Conservation (phyloP, 2,113 vertebrate genomes). For the Charina bottae region DNA sequence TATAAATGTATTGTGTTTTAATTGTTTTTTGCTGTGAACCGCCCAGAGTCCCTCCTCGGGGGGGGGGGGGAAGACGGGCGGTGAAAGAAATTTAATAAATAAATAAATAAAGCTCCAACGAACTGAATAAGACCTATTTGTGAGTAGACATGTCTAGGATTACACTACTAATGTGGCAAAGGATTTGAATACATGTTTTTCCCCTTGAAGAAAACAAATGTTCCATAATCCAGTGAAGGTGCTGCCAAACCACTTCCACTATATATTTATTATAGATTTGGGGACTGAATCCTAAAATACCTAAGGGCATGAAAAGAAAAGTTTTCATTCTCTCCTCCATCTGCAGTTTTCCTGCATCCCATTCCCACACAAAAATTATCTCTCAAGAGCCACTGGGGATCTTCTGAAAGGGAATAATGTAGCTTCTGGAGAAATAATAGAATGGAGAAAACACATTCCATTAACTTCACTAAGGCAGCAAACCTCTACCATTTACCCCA, state of each 20-base stretch:
- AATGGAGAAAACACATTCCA: too few relatives aligned
- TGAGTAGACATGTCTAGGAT: neutral
- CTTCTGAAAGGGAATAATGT: too few relatives aligned
- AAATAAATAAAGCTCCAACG: too few relatives aligned
- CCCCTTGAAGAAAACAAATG: neutral
- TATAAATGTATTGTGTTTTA: too few relatives aligned
- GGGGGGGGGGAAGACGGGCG: too few relatives aligned
- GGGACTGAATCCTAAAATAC: neutral
- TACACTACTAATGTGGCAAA: neutral
- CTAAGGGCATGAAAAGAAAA: neutral
- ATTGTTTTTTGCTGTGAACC: too few relatives aligned
- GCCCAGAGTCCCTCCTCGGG: too few relatives aligned
- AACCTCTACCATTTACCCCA: neutral
- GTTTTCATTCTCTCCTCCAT: neutral
- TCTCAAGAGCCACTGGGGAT: neutral
- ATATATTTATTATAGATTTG: neutral
- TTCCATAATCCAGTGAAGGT: neutral
- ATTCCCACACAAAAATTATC: neutral
- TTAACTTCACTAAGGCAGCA: neutral
- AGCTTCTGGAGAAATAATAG: neutral
- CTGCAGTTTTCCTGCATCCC: neutral
- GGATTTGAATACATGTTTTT: neutral
- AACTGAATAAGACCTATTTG: neutral
- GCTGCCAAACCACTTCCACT: neutral
- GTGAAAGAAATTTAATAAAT: too few relatives aligned